A percentile compares a stretch with the other conserved stretches of the same genome.
These are phyloP conservation scores for Calyptommatus sinebrachiatus DNA, from an alignment of 2,113 vertebrate genomes.

Conservation along the genomic window DNA sequence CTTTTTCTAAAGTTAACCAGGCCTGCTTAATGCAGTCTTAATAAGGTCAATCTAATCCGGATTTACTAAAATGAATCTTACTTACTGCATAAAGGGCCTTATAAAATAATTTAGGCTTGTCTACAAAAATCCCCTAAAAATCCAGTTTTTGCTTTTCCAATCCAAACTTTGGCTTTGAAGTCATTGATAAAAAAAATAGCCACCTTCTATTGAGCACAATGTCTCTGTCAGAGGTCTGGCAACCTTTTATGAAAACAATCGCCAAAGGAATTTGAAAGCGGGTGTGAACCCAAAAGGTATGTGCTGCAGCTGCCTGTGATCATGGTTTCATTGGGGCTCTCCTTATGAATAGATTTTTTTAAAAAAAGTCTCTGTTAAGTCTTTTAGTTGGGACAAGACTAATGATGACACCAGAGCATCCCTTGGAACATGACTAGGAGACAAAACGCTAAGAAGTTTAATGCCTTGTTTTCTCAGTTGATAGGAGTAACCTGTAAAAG, in stretches of 20 bases:
- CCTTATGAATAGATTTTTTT: conserved; percentile 50
- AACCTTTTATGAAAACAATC: conserved; percentile 58
- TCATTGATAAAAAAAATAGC: conserved; percentile 66
- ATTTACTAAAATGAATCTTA: too few relatives aligned
- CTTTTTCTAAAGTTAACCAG: too few relatives aligned
- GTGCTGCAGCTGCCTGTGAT: conserved; percentile 50
- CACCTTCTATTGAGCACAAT: conserved; percentile 58
- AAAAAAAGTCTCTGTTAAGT: neutral
- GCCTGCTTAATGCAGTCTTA: too few relatives aligned
- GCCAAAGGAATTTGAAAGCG: conserved; percentile 61
- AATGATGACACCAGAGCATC: conserved; percentile 36
- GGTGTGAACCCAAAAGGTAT: conserved; percentile 51
- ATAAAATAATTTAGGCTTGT: neutral
- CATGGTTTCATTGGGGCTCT: conserved; percentile 50
- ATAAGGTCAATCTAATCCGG: too few relatives aligned
- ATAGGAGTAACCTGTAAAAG: neutral
- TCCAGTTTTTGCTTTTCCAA: conserved; percentile 65
- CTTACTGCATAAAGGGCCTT: too few relatives aligned
- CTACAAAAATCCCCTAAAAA: too few relatives aligned
- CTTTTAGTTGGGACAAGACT: conserved; percentile 61
- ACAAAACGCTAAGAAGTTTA: conserved; percentile 15
- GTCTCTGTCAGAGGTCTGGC: conserved; percentile 55
- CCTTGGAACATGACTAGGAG: neutral
- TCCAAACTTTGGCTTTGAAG: conserved; percentile 66
- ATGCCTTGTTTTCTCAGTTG: neutral